Conservation (phyloP, 2,888 invertebrate species). For the Ophraella communa region DNA sequence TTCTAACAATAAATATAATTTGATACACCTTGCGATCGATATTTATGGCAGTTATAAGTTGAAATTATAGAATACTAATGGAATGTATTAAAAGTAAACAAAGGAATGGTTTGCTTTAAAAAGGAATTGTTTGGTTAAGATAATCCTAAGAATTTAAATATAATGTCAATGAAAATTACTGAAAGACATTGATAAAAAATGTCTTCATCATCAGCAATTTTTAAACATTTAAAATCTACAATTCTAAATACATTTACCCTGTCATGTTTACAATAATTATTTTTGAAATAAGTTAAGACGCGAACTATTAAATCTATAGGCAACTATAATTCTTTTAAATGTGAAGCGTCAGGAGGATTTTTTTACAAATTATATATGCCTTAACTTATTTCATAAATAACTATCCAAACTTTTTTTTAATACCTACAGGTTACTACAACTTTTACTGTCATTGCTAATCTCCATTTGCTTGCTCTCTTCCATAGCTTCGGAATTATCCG, state of each 20-base stretch:
- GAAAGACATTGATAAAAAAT: no score
- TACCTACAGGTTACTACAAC: conserved; percentile 19
- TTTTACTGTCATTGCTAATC: conserved; percentile 23
- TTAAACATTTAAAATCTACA: not conserved
- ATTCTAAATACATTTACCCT: not conserved
- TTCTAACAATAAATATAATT: not conserved
- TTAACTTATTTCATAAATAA: not conserved
- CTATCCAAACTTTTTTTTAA: not conserved
- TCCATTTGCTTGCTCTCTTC: conserved; percentile 27
- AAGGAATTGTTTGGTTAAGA: not conserved
- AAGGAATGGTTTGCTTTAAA: not conserved
- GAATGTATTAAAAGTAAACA: not conserved
- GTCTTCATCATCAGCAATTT: no score
- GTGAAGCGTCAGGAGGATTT: no score
- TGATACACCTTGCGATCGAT: not conserved
- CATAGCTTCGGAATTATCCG: conserved; percentile 32
- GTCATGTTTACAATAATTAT: not conserved
- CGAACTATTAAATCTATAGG: no score
- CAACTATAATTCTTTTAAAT: no score
- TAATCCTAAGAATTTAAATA: not conserved
- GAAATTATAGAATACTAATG: not conserved
- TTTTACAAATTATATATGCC: no score
- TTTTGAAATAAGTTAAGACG: not conserved
- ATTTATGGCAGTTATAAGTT: not conserved
- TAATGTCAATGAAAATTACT: not conserved